These are phyloP conservation scores for Gadus macrocephalus DNA, from an alignment of 2,113 vertebrate genomes.

Conservation along the genomic window DNA sequence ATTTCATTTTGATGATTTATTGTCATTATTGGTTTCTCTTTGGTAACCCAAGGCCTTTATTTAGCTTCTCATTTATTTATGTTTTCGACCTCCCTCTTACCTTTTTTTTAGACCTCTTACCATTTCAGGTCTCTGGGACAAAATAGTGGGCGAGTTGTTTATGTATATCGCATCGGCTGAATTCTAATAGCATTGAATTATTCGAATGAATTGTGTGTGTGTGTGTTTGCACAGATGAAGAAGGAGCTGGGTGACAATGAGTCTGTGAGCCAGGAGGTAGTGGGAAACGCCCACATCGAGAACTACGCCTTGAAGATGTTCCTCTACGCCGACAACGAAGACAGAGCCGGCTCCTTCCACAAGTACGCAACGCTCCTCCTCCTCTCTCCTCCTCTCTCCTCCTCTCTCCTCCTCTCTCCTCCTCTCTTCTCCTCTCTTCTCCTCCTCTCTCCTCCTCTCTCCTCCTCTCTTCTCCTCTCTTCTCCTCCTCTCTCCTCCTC, in stretches of 20 bases:
- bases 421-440: not conserved
- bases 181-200: no score
- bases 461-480: not conserved
- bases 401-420: not conserved
- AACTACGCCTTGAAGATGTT: conserved; percentile 98
- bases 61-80: no score
- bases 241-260: conserved; percentile 89
- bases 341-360: conserved; percentile 88
- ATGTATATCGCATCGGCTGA: no score
- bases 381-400: conserved; percentile 2
- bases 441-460: not conserved
- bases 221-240: conserved; percentile 83
- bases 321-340: conserved; percentile 96
- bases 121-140: no score
- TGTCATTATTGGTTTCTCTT: no score
- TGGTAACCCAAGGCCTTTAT: no score
- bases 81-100: no score
- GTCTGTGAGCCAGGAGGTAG: conserved; percentile 92
- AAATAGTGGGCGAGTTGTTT: no score
- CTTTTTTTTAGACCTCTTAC: no score
- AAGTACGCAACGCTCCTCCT: conserved; percentile 75
- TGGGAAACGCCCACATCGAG: conserved; percentile 94
- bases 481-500: not conserved
- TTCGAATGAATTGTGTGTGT: not conserved
- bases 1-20: no score